phyloP scores from a whole-genome alignment of 2,888 invertebrate genomes.

The Epirrita christyi region DNA sequence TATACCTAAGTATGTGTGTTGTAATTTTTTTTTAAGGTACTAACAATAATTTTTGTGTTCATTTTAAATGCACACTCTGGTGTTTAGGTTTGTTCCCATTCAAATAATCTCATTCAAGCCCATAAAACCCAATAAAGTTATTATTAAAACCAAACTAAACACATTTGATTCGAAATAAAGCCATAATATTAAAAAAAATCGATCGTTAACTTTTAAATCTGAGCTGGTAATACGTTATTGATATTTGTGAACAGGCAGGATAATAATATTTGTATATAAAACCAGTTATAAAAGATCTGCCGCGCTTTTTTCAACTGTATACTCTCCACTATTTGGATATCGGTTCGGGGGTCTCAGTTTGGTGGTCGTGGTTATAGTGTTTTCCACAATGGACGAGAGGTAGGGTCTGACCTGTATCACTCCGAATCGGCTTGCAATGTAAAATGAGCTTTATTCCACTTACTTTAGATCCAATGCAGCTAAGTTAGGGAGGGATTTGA shows the following conservation, averaged over 20 bases:
- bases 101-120: neutral
- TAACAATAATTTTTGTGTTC: no score
- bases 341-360: constrained; percentile 46
- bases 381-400: constrained; percentile 79
- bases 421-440: neutral
- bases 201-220: constrained; percentile 80
- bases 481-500: neutral
- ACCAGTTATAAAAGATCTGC: constrained; percentile 60
- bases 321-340: constrained; percentile 40
- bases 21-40: no score
- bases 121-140: neutral
- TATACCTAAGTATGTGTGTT: no score
- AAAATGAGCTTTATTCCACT: constrained; percentile 9
- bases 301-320: constrained; percentile 38
- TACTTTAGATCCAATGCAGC: neutral
- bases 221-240: constrained; percentile 82
- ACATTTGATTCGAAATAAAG: constrained; percentile 50
- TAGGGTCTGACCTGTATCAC: constrained; percentile 55
- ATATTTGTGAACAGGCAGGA: constrained; percentile 82
- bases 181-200: constrained; percentile 60
- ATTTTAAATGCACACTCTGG: no score
- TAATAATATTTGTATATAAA: constrained; percentile 82
- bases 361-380: constrained; percentile 61
- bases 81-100: neutral
- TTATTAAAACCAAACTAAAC: constrained; percentile 4